phyloP scores from a whole-genome alignment of 2,797 vertebrate genomes.

The Euthynnus affinis region DNA sequence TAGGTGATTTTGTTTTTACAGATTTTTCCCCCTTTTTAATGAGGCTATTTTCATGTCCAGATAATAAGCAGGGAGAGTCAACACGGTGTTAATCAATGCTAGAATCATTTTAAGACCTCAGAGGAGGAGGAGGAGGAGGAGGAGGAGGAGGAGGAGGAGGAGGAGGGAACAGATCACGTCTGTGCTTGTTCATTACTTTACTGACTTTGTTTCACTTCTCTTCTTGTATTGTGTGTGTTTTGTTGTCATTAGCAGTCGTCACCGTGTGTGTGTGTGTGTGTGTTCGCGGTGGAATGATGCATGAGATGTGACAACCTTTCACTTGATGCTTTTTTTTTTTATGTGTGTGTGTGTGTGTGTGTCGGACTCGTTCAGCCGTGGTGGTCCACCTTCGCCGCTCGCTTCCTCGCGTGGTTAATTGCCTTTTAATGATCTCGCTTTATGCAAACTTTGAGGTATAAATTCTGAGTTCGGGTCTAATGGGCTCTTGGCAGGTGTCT shows the following conservation, averaged over 20 bases:
- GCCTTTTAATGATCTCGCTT: slow-evolving; percentile 88
- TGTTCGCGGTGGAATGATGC: slow-evolving; percentile 58
- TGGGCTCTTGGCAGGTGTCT: slow-evolving; percentile 79
- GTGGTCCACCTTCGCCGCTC: slow-evolving; percentile 44
- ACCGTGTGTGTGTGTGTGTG: no score
- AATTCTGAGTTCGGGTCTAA: slow-evolving; percentile 80
- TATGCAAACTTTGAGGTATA: slow-evolving; percentile 85
- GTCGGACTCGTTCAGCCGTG: slow-evolving; percentile 63
- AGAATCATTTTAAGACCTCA: slow-evolving; percentile 26
- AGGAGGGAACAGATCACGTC: slow-evolving; percentile 8
- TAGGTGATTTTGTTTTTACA: slow-evolving; percentile 31
- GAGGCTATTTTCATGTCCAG: slow-evolving; percentile 49
- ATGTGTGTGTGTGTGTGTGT: slow-evolving; percentile 2
- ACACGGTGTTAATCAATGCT: slow-evolving; percentile 29
- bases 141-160: background rate
- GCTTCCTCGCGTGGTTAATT: slow-evolving; percentile 84
- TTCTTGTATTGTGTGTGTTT: no score
- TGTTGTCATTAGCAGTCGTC: no score
- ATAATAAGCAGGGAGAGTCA: slow-evolving; percentile 35
- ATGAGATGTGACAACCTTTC: slow-evolving; percentile 51
- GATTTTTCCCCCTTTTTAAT: slow-evolving; percentile 40
- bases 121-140: background rate
- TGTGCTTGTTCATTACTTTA: slow-evolving; percentile 7
- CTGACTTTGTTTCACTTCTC: background rate
- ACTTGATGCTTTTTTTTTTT: slow-evolving; percentile 18